Conservation (phyloP, 2,797 vertebrate species). For the Danionella dracula region DNA sequence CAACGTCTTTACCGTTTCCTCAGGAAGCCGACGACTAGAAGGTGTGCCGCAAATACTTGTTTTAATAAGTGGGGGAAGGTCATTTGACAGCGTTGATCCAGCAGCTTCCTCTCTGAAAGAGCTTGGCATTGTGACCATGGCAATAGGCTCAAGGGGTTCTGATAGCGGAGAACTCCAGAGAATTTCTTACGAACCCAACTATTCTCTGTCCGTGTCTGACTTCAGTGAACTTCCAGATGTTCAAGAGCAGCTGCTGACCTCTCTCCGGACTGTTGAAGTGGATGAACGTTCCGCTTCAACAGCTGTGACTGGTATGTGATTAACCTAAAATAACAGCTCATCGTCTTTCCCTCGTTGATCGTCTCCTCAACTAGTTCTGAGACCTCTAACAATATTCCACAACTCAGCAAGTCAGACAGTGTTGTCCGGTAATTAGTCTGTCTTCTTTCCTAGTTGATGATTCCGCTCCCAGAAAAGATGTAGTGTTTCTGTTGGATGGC, state of each 20-base stretch:
- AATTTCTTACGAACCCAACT: not conserved
- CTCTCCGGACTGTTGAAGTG: slow-evolving; percentile 19
- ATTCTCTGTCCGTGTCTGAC: slow-evolving; percentile 47
- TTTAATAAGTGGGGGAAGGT: slow-evolving; percentile 44
- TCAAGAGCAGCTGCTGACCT: slow-evolving; percentile 37
- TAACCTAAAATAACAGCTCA: not conserved
- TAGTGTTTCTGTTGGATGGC: slow-evolving; percentile 53
- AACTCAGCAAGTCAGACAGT: not conserved
- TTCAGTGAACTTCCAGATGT: slow-evolving; percentile 47
- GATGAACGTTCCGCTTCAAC: not conserved
- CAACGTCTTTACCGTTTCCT: slow-evolving; percentile 40
- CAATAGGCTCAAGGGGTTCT: slow-evolving; percentile 51
- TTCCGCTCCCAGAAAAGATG: not conserved
- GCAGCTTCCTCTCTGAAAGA: slow-evolving; percentile 35
- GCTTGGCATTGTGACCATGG: slow-evolving; percentile 27
- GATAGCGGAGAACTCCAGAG: not conserved
- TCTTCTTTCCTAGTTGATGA: slow-evolving; percentile 9
- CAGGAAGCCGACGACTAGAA: not conserved
- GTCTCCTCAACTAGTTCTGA: too few relatives aligned
- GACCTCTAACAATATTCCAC: not conserved
- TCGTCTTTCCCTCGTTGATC: not conserved
- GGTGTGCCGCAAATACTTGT: slow-evolving; percentile 4
- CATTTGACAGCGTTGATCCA: slow-evolving; percentile 62
- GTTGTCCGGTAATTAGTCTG: not conserved
- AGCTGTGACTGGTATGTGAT: slow-evolving; percentile 2